Conservation (phyloP, 2,113 vertebrate genomes). For the Aramus guarauna region DNA sequence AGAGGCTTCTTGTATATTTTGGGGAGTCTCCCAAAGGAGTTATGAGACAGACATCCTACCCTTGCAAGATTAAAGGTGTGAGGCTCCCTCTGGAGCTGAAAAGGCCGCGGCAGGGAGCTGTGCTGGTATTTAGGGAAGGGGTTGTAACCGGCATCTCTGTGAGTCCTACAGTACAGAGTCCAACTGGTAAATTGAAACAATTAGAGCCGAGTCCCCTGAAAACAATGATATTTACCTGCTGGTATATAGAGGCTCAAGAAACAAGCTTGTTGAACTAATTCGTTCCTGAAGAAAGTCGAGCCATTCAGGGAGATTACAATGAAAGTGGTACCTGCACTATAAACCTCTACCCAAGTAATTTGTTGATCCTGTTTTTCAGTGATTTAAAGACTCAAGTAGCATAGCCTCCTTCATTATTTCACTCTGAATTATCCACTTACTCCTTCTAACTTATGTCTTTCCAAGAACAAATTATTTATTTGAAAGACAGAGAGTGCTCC, state of each 20-base stretch:
- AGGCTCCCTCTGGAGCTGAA: neutral
- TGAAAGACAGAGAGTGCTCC: slow-evolving; percentile 5
- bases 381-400: slow-evolving; percentile 33
- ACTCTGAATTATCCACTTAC: slow-evolving; percentile 22
- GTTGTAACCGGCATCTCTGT: neutral
- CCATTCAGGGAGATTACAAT: neutral
- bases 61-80: neutral
- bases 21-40: neutral
- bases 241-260: neutral
- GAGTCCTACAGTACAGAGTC: neutral
- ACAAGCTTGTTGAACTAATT: neutral
- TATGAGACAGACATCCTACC: neutral
- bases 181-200: neutral
- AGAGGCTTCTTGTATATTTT: neutral
- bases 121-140: neutral
- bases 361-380: slow-evolving; percentile 11
- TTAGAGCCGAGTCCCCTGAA: neutral
- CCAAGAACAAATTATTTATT: neutral
- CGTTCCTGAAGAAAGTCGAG: neutral
- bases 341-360: neutral
- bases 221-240: neutral
- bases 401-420: slow-evolving; percentile 21
- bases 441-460: neutral
- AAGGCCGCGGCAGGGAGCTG: neutral
- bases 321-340: neutral